A percentile compares a stretch with the other conserved stretches of the same genome.
Conservation (phyloP, 2,797 vertebrate species). For the Thalassophryne amazonica region DNA sequence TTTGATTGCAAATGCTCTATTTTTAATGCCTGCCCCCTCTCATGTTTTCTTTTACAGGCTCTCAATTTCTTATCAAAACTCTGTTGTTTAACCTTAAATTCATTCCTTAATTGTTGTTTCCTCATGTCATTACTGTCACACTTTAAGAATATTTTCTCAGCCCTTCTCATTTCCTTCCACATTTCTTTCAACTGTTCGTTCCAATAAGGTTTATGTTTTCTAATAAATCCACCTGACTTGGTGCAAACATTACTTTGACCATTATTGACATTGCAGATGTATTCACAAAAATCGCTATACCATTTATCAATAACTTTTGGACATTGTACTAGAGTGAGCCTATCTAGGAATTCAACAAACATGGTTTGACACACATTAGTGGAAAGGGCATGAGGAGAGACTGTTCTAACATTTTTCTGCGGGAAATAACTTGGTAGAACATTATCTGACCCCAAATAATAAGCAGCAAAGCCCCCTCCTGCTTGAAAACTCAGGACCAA, state of each 20-base stretch:
- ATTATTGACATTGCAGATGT: no score
- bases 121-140: no score
- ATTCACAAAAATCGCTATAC: not conserved
- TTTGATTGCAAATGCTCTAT: not conserved
- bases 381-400: not conserved
- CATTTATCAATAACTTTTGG: not conserved
- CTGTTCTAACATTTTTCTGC: not conserved
- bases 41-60: not conserved
- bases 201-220: not conserved
- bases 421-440: not conserved
- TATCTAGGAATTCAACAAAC: not conserved
- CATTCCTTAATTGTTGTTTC: not conserved
- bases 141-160: no score
- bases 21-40: not conserved
- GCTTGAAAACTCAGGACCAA: not conserved
- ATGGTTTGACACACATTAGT: not conserved
- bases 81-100: not conserved
- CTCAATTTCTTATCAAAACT: no score
- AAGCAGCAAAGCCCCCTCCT: no score
- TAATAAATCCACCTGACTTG: not conserved
- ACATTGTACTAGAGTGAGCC: not conserved
- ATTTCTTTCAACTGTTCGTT: not conserved
- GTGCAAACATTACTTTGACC: not conserved
- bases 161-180: no score
- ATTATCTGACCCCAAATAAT: no score